Base-by-base conservation (phyloP, 2,113 vertebrate species). In the Oncorhynchus gorbuscha region DNA sequence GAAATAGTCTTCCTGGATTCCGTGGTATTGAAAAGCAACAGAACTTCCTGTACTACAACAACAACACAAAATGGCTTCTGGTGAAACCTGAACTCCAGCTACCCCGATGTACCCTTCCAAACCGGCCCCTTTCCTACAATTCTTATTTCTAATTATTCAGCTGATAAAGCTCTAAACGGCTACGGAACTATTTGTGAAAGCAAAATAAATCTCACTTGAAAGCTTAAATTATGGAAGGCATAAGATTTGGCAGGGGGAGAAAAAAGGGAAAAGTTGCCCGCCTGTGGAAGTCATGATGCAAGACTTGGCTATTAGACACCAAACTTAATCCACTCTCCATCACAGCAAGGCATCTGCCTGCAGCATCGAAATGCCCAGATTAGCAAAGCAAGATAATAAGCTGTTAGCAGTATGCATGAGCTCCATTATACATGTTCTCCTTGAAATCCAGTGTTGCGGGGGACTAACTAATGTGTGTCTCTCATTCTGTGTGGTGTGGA, bases 291-390 rank as follows among this genome's bases (percentile, higher is more conserved):
- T 75, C 59, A 65, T 55, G 49, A 69, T 73, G 72, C 70, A 32
- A 77, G 74, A 78, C 80, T 78, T 74, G 74, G 61, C 81, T 77
- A 78, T 84, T 81, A 83, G 80, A 84, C 62, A 61, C 35, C 74
- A 55, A 82, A 84, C 78, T 71, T 87, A 84, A 84, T 84, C 81
- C 76, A 84, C 80, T 80, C 69, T 58, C 79, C 78, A 81, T 83
- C 81, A 70, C 69, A 68, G 74, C 73, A 69, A 67, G 65, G 74
- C 72, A 81, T 85, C 74, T 76, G 83, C 83, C 81, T 85, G 65
- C 75, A 79, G 83, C 79, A 81, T 78, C 18, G 62, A 81, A 81
- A 85, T 85, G 75, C 26, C 65, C 72, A 87, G 83, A 87, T 87
- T 85, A 81, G 75, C 72, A 67, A 39, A 62, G 59, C 20, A 69